Evolutionary conservation across 1,140 invertebrate species (phyloP).

Genomic region (Leptinotarsa undecemlineata): DNA sequence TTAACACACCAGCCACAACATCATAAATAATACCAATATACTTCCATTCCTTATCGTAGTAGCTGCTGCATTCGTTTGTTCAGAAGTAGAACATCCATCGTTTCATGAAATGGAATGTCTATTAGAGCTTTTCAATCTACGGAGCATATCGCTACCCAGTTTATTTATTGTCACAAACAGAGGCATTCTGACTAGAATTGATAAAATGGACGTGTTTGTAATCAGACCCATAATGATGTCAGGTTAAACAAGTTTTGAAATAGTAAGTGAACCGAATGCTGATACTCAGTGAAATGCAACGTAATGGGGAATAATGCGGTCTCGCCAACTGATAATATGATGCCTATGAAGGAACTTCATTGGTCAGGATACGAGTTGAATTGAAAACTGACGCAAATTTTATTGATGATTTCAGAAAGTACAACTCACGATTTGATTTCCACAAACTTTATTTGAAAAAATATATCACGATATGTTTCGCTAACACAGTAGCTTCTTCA

Average conservation of each 20-base stretch:
- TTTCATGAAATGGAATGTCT: not conserved
- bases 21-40: too few relatives aligned
- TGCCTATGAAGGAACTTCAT: too few relatives aligned
- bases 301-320: not conserved
- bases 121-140: not conserved
- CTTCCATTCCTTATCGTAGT: too few relatives aligned
- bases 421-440: too few relatives aligned
- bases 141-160: not conserved
- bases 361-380: too few relatives aligned
- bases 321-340: not conserved
- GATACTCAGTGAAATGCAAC: not conserved
- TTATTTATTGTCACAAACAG: not conserved
- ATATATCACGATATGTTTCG: too few relatives aligned
- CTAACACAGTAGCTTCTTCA: too few relatives aligned
- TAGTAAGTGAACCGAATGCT: not conserved
- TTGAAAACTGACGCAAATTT: too few relatives aligned
- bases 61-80: too few relatives aligned
- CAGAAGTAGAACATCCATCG: not conserved
- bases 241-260: not conserved
- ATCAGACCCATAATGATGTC: conserved; percentile 5
- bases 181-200: not conserved
- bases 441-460: too few relatives aligned
- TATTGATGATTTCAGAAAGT: too few relatives aligned
- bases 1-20: too few relatives aligned
- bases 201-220: not conserved